A percentile compares a stretch with the other conserved stretches of the same genome.
These are phyloP conservation scores for Apis dorsata DNA, from an alignment of 1,140 invertebrate genomes.

Conservation along the genomic window DNA sequence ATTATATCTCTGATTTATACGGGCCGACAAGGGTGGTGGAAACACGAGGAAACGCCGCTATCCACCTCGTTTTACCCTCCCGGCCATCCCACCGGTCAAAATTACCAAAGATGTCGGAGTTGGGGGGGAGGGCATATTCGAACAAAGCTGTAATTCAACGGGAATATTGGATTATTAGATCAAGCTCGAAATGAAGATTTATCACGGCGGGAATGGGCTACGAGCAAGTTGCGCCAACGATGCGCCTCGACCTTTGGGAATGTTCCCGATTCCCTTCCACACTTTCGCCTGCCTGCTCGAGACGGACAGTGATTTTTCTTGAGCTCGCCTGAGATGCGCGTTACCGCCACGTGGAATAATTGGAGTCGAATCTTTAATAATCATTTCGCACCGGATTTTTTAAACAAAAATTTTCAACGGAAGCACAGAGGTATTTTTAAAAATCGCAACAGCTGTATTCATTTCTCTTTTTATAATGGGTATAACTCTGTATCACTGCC, in stretches of 20 bases:
- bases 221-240: not conserved
- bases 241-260: conserved; percentile 3
- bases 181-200: conserved; percentile 38
- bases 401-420: too few species aligned
- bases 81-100: not conserved
- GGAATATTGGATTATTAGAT: conserved; percentile 43
- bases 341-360: not conserved
- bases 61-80: conserved; percentile 4
- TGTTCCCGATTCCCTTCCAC: not conserved
- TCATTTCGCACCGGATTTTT: too few species aligned
- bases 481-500: too few species aligned
- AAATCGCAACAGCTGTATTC: too few species aligned
- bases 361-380: not conserved
- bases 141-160: conserved; percentile 40
- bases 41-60: not conserved
- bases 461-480: too few species aligned
- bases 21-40: not conserved
- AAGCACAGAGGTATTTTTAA: too few species aligned
- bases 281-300: not conserved
- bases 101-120: conserved; percentile 1
- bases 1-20: conserved; percentile 44
- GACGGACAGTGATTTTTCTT: conserved; percentile 22
- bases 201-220: not conserved
- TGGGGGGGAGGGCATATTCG: not conserved
- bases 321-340: too few species aligned